Conservation (phyloP, 2,113 vertebrate species). For the Clarias magur region DNA sequence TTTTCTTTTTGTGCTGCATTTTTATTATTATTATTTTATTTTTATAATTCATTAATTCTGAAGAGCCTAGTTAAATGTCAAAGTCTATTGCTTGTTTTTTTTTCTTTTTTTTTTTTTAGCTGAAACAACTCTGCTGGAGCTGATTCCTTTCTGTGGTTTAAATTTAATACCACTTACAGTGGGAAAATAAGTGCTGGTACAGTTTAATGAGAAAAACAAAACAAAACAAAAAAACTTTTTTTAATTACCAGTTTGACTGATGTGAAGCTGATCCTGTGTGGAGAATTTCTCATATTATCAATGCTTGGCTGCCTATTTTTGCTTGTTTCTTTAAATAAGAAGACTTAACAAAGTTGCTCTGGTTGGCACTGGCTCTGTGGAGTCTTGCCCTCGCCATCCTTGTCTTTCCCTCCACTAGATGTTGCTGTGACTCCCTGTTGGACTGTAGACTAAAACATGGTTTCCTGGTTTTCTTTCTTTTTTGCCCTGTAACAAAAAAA, state of each 20-base stretch:
- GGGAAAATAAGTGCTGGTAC: background rate
- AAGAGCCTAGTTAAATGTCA: background rate
- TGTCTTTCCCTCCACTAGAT: constrained; percentile 49
- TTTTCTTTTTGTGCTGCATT: background rate
- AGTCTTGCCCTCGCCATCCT: background rate
- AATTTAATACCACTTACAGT: background rate
- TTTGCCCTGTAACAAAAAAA: background rate
- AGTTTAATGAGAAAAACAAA: background rate
- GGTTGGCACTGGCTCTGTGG: background rate
- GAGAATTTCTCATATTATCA: constrained; percentile 9
- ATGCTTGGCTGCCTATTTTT: constrained; percentile 12
- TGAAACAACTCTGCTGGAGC: background rate
- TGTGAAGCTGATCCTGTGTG: background rate
- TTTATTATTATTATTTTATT: no score
- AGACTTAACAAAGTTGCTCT: constrained; percentile 8
- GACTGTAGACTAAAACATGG: constrained; percentile 2
- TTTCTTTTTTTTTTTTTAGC: background rate
- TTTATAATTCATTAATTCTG: background rate
- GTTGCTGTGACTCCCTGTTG: constrained; percentile 53
- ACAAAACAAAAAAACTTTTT: background rate
- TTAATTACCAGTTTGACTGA: background rate
- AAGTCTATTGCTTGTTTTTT: background rate
- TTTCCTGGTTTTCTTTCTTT: constrained; percentile 8
- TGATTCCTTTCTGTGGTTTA: background rate
- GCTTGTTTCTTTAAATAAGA: constrained; percentile 12